Evolutionary conservation across 2,888 invertebrate species (phyloP).

Genomic region (Cantharis rufa): DNA sequence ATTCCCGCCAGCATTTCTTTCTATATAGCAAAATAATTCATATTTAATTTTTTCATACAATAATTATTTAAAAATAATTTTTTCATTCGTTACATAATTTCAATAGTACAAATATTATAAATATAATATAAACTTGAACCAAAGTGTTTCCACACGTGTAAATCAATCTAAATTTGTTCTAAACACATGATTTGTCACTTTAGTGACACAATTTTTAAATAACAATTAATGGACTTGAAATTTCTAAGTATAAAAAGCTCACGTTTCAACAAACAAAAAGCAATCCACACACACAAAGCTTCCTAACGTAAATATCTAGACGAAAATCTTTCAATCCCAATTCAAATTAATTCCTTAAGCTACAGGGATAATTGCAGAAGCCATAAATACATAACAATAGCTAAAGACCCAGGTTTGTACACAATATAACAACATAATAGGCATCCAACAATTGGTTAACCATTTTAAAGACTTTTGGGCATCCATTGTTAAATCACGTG

Average conservation of each 20-base stretch:
- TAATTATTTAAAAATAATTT: too few species aligned
- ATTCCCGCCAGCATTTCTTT: too few species aligned
- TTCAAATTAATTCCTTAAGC: constrained; percentile 32
- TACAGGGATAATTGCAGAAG: constrained; percentile 30
- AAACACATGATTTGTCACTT: neutral
- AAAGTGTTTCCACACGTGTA: neutral
- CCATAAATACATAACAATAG: constrained; percentile 37
- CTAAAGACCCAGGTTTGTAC: constrained; percentile 38
- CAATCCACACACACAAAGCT: constrained; percentile 12
- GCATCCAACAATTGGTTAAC: constrained; percentile 36
- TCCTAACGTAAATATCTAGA: constrained; percentile 23
- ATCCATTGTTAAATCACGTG: constrained; percentile 36
- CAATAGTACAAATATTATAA: neutral
- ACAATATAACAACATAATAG: constrained; percentile 40
- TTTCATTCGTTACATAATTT: too few species aligned
- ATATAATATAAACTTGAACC: neutral
- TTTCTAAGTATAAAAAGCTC: neutral
- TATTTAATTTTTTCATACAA: too few species aligned
- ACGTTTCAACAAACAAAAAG: constrained; percentile 5
- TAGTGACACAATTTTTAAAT: neutral
- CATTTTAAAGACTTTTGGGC: constrained; percentile 37
- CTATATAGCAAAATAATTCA: too few species aligned
- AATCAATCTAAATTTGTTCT: neutral
- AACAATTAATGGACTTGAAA: neutral
- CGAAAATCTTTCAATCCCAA: constrained; percentile 27